Base-by-base conservation (phyloP, 2,888 invertebrate species). In the Cotesia congregata region DNA sequence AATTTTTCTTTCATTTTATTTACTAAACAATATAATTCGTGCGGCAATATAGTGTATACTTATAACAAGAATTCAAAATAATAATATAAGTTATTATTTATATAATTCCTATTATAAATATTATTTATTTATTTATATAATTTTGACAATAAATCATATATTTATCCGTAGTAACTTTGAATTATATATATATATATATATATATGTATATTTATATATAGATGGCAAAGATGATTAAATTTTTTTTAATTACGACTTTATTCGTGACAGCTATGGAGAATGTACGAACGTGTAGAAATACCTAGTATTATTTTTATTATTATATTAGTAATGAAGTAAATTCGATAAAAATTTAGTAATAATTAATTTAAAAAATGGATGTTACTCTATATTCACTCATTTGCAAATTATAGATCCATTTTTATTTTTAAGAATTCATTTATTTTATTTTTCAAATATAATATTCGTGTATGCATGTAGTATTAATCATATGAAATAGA, bases 241-340 rank as follows among this genome's bases (percentile, higher is more conserved):
- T 77, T 77, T 76, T 78, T 69, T 77, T 82, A 82, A 82, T 82
- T 81, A 83, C 82, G 81, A 83, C 83, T 84, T 82, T 84, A 85
- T 84, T 84, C 83, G 83, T 84, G 83, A 83, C 81, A 84, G 76
- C 80, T 86, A 86, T 86, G 86, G 86, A 87, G 86, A 85, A 88
- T 88, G 86, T 89, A 89, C 86, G 88, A 89, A 88, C 86, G 88
- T 88, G 86, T 89, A 89, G 88, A 88, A 89, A 89, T 87, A 87
- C 88, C 87, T 84, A 85, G 87, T 84, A 50, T 50, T 50, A 50
- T 50, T 9, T 9, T 50, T 50, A 50, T 12, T 50, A 50, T 50
- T 50, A 50, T 50, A 50, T 6, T 12, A 81, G 81, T 83, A 87
- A 87, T 85, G 84, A 87, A 87, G 86, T 86, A 87, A 88, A 88